Evolutionary conservation across 1,140 invertebrate species (phyloP).

Genomic region (Sweltsa coloradensis): DNA sequence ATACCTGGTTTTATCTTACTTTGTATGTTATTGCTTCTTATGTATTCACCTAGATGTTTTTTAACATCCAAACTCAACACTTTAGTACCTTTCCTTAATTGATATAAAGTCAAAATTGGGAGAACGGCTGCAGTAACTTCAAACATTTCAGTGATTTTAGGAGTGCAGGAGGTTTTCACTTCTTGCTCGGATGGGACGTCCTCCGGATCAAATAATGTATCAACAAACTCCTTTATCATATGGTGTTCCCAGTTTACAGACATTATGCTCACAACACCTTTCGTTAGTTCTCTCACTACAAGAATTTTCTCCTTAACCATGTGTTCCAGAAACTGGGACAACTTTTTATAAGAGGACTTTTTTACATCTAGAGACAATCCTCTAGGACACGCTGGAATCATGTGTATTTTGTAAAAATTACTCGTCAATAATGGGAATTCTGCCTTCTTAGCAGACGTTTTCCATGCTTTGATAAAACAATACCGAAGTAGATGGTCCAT

Average conservation of each 20-base stretch:
- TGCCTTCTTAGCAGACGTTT: conserved; percentile 44
- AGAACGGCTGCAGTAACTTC: conserved; percentile 52
- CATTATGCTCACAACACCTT: conserved; percentile 58
- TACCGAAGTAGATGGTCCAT: conserved; percentile 63
- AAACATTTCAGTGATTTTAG: conserved; percentile 52
- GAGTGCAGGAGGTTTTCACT: conserved; percentile 27
- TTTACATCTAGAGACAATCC: conserved; percentile 65
- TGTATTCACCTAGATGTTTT: conserved; percentile 59
- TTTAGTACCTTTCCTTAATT: conserved; percentile 60
- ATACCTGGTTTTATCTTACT: no score
- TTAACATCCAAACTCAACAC: conserved; percentile 53
- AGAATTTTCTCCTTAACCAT: conserved; percentile 47
- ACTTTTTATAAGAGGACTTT: conserved; percentile 79
- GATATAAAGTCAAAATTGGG: conserved; percentile 46
- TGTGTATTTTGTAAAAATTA: conserved; percentile 66
- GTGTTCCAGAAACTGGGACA: conserved; percentile 61
- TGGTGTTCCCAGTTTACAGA: conserved; percentile 41
- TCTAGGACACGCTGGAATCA: conserved; percentile 57
- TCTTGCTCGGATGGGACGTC: neutral
- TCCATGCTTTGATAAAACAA: conserved; percentile 64
- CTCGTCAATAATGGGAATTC: conserved; percentile 59
- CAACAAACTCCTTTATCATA: conserved; percentile 32
- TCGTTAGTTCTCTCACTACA: conserved; percentile 51
- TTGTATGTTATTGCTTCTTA: conserved; percentile 58
- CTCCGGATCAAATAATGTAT: conserved; percentile 27